phyloP scores from a whole-genome alignment of 2,113 vertebrate species.

The Ctenomys sociabilis region DNA sequence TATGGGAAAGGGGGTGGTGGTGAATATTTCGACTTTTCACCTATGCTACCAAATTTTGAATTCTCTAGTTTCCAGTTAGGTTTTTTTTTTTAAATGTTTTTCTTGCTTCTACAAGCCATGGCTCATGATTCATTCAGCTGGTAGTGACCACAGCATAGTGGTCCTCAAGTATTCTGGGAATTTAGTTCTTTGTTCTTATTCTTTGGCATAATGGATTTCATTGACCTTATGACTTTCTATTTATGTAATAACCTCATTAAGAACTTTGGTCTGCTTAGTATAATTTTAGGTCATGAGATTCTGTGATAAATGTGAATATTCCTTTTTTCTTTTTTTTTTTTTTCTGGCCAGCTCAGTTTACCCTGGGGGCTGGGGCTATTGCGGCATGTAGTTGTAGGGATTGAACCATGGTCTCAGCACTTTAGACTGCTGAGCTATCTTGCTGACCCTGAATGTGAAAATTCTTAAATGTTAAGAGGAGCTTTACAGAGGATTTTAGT shows the following conservation, averaged over 20 bases:
- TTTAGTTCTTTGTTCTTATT: slow-evolving; percentile 55
- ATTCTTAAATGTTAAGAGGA: slow-evolving; percentile 10
- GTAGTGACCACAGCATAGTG: background rate
- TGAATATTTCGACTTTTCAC: background rate
- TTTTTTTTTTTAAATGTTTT: slow-evolving; percentile 21
- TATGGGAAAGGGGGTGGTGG: background rate
- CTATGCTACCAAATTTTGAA: background rate
- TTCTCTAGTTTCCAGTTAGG: slow-evolving; percentile 16
- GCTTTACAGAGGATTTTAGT: slow-evolving; percentile 44
- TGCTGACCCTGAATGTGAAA: background rate
- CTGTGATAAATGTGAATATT: no score
- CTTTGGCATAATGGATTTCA: slow-evolving; percentile 44
- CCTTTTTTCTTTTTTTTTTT: no score
- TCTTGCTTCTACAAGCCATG: background rate
- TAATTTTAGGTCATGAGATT: background rate
- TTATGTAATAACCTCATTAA: slow-evolving; percentile 30
- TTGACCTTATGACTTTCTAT: slow-evolving; percentile 27
- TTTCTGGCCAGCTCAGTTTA: no score
- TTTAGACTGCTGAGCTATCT: background rate
- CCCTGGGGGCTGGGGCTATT: no score
- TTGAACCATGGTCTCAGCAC: no score
- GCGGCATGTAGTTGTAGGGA: no score
- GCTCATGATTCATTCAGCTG: background rate
- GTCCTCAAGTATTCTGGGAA: slow-evolving; percentile 11
- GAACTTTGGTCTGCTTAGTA: background rate